Conservation (phyloP, 2,797 vertebrate genomes). For the Thaleichthys pacificus region DNA sequence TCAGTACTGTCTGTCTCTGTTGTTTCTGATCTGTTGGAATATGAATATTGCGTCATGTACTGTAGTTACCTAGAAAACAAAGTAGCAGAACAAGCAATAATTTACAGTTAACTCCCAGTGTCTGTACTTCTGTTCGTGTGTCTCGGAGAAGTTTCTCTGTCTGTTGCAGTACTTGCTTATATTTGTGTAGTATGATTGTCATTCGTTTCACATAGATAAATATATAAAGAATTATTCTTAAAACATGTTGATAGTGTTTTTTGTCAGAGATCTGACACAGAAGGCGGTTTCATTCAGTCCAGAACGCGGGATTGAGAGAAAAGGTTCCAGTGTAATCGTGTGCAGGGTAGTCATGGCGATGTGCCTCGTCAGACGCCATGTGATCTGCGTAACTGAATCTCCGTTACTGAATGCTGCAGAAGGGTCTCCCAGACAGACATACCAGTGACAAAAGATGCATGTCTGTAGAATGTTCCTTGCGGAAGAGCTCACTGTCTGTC, state of each 20-base stretch:
- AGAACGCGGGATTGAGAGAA: not conserved
- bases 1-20: conserved; percentile 72
- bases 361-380: no score
- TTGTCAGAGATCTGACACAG: conserved; percentile 12
- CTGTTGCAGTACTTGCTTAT: conserved; percentile 75
- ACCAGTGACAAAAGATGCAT: no score
- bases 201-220: conserved; percentile 78
- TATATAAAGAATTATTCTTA: conserved; percentile 79
- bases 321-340: no score
- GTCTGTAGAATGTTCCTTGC: no score
- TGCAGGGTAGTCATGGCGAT: no score
- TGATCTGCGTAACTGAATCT: no score
- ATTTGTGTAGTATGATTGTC: conserved; percentile 79
- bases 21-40: conserved; percentile 73
- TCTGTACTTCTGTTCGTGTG: conserved; percentile 75
- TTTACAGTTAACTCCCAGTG: conserved; percentile 74
- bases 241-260: conserved; percentile 61
- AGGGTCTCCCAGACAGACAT: no score
- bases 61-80: conserved; percentile 76
- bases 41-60: conserved; percentile 79
- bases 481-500: no score
- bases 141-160: conserved; percentile 73
- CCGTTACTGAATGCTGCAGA: no score
- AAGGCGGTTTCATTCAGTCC: not conserved
- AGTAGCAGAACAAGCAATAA: conserved; percentile 84